These are phyloP conservation scores for Madoqua kirkii DNA, from an alignment of 2,113 vertebrate species.

Conservation along the genomic window DNA sequence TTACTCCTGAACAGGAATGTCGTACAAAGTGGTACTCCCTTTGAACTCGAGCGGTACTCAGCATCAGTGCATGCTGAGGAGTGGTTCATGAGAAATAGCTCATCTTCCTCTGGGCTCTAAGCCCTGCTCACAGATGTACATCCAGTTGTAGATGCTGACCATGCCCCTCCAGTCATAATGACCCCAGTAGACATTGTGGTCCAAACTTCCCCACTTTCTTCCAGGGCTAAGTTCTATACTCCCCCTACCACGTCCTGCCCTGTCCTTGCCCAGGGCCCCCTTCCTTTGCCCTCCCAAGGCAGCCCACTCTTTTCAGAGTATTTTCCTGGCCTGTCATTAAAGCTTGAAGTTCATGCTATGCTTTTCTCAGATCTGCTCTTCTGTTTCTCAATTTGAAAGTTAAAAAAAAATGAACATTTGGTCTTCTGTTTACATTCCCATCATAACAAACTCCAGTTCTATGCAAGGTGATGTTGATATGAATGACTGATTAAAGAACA, in stretches of 20 bases:
- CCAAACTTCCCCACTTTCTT: background rate
- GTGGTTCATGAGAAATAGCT: background rate
- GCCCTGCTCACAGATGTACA: background rate
- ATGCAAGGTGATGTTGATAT: background rate
- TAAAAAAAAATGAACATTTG: background rate
- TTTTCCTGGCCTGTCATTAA: background rate
- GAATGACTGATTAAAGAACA: background rate
- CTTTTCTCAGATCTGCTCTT: background rate
- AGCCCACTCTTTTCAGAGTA: background rate
- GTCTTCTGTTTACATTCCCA: background rate
- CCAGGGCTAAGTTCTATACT: background rate
- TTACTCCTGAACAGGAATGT: background rate
- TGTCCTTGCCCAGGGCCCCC: background rate
- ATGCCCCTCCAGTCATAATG: background rate
- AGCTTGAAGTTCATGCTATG: background rate
- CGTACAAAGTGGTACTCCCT: fast-evolving
- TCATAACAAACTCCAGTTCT: background rate
- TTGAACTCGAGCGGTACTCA: background rate
- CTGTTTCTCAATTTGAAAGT: background rate
- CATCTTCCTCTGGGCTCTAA: background rate
- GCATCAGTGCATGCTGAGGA: background rate
- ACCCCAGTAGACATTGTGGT: background rate
- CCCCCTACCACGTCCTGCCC: background rate
- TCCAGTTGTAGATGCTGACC: background rate
- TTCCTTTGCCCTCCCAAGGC: background rate